phyloP scores from a whole-genome alignment of 2,888 invertebrate genomes.

The Acleris sparsana region DNA sequence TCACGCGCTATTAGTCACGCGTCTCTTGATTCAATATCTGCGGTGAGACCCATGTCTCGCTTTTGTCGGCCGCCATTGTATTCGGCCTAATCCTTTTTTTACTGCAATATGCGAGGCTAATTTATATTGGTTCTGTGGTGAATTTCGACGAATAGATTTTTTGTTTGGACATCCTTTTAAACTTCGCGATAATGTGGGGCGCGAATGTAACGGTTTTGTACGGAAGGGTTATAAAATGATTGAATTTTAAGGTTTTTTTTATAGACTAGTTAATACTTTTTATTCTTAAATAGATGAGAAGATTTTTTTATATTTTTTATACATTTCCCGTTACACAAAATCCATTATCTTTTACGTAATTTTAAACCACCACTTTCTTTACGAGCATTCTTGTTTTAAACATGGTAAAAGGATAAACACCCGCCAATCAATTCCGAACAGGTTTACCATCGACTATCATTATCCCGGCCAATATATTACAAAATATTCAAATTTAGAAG shows the following conservation, averaged over 20 bases:
- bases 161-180: constrained; percentile 48
- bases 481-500: constrained; percentile 34
- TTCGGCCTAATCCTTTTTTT: constrained; percentile 58
- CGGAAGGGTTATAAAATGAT: constrained; percentile 15
- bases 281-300: no score
- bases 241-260: not conserved
- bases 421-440: constrained; percentile 53
- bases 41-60: constrained; percentile 45
- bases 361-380: constrained; percentile 3
- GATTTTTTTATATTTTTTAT: no score
- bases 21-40: constrained; percentile 56
- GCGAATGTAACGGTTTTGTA: constrained; percentile 11
- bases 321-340: no score
- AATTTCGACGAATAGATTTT: constrained; percentile 57
- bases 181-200: constrained; percentile 19
- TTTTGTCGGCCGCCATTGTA: constrained; percentile 51
- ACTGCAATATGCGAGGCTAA: constrained; percentile 55
- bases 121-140: constrained; percentile 60
- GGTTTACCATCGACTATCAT: constrained; percentile 49
- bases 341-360: no score
- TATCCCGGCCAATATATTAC: constrained; percentile 41
- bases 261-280: no score
- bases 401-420: constrained; percentile 44
- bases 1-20: constrained; percentile 45
- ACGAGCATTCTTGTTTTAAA: not conserved